Conservation (phyloP, 2,113 vertebrate genomes). For the Poeciliopsis turrubarensis region DNA sequence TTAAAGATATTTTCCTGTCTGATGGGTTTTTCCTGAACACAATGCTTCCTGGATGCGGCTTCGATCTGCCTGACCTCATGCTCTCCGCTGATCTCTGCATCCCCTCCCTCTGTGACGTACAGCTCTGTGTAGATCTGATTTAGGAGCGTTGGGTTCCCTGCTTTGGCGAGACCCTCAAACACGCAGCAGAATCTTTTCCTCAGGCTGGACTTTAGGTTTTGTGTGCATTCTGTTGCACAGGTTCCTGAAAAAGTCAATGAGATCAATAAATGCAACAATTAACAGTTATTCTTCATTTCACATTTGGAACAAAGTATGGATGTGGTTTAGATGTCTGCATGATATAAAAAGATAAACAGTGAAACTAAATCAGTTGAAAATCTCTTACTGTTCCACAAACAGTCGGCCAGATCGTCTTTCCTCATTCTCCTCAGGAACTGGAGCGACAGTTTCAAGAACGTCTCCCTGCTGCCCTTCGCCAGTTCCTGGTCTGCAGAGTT, state of each 20-base stretch:
- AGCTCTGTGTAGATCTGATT: slow-evolving; percentile 23
- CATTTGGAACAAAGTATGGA: background rate
- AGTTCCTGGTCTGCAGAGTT: background rate
- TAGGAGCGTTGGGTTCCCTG: slow-evolving; percentile 1
- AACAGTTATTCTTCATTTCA: background rate
- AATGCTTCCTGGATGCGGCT: background rate
- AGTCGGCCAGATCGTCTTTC: background rate
- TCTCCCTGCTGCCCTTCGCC: background rate
- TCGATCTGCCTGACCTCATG: background rate
- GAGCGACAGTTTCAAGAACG: background rate
- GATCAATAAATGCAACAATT: background rate
- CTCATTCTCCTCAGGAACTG: slow-evolving; percentile 8
- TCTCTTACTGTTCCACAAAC: slow-evolving; percentile 7
- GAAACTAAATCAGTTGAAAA: background rate
- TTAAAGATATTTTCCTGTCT: slow-evolving; percentile 4
- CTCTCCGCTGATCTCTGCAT: background rate
- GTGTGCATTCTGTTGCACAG: background rate
- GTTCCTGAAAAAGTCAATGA: background rate
- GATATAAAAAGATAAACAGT: background rate
- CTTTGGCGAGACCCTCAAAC: slow-evolving; percentile 6
- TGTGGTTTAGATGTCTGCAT: background rate
- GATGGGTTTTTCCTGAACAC: background rate
- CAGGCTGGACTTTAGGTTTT: background rate
- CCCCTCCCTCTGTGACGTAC: slow-evolving; percentile 21
- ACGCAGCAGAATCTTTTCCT: slow-evolving; percentile 6